Evolutionary conservation across 1,140 invertebrate species (phyloP).

Genomic region (Holcopasites calliopsidis): DNA sequence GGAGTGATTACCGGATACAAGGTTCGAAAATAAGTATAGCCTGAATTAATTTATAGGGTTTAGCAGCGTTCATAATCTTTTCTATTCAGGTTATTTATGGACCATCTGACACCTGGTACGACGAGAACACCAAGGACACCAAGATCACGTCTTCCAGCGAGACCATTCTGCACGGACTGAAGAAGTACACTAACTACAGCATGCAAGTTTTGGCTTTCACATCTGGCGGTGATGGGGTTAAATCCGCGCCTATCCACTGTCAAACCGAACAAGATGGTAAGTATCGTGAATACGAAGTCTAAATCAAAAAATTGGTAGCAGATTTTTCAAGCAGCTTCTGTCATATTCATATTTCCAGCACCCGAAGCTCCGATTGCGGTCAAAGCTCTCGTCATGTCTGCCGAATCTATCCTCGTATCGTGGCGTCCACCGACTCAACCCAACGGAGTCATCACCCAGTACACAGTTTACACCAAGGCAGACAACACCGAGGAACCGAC

Average conservation of each 20-base stretch:
- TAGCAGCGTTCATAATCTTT: neutral
- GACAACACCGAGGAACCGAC: conserved; percentile 85
- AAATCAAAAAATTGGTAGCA: too few species aligned
- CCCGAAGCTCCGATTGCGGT: conserved; percentile 95
- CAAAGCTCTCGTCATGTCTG: conserved; percentile 95
- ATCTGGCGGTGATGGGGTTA: conserved; percentile 96
- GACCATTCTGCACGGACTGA: conserved; percentile 93
- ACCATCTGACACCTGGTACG: conserved; percentile 94
- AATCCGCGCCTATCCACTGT: conserved; percentile 93
- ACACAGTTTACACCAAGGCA: conserved; percentile 94
- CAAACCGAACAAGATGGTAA: conserved; percentile 97
- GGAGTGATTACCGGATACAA: conserved; percentile 98
- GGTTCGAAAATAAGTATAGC: conserved; percentile 57
- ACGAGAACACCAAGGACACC: conserved; percentile 94
- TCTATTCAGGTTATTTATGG: conserved; percentile 89
- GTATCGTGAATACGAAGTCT: too few species aligned
- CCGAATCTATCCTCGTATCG: conserved; percentile 93
- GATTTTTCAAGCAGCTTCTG: neutral
- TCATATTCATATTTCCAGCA: conserved; percentile 80
- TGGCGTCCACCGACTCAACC: conserved; percentile 95
- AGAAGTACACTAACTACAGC: conserved; percentile 98
- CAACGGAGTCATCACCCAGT: conserved; percentile 95
- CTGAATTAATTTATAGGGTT: neutral
- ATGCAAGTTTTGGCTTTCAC: conserved; percentile 97
- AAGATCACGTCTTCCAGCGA: conserved; percentile 95